phyloP scores from a whole-genome alignment of 1,140 invertebrate species.

The Protaetia brevitarsis region DNA sequence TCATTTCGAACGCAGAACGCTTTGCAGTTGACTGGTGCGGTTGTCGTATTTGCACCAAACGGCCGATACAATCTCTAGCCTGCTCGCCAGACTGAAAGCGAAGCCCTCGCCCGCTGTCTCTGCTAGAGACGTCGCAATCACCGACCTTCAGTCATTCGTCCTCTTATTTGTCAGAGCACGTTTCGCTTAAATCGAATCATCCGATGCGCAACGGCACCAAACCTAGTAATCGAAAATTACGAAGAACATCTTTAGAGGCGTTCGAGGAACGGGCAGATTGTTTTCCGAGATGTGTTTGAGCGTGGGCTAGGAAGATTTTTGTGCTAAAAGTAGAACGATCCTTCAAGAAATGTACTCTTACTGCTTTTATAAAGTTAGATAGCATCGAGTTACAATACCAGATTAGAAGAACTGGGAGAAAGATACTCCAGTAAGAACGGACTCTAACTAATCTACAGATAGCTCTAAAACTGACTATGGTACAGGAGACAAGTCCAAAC shows the following conservation, averaged over 20 bases:
- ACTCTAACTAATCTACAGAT: no score
- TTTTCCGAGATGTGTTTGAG: no score
- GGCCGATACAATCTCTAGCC: neutral
- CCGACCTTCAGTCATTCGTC: constrained; percentile 2
- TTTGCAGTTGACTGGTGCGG: neutral
- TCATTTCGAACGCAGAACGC: neutral
- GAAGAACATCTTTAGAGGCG: neutral
- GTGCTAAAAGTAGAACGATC: no score
- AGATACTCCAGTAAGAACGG: no score
- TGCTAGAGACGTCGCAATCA: neutral
- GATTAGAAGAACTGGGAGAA: no score
- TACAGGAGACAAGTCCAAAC: no score
- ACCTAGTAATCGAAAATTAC: neutral
- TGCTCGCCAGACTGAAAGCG: neutral
- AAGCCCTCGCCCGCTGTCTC: neutral
- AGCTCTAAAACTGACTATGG: no score
- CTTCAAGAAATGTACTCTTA: no score
- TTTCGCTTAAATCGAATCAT: constrained; percentile 4
- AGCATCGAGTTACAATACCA: no score
- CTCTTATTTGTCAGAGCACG: neutral
- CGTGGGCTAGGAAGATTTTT: no score
- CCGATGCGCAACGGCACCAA: neutral
- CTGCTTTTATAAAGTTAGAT: no score
- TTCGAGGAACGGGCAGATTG: no score
- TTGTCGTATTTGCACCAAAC: neutral